Conservation (phyloP, 2,888 invertebrate species). For the Neuroscelio doddi region DNA sequence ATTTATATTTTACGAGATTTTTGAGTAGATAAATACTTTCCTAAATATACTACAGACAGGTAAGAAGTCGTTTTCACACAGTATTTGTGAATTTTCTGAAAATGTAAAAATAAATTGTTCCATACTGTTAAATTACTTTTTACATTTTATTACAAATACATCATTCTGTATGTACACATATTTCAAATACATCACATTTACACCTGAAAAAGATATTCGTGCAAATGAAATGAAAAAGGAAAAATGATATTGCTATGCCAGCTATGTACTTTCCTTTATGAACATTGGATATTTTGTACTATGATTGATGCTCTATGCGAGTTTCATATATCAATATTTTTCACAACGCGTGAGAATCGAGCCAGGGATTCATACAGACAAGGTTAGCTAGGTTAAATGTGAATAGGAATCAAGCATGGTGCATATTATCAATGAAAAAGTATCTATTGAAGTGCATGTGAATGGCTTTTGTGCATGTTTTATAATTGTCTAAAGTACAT, state of each 20-base stretch:
- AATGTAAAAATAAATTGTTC: no score
- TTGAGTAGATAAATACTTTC: no score
- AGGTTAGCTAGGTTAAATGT: constrained; percentile 15
- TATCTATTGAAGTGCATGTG: constrained; percentile 40
- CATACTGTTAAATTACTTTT: no score
- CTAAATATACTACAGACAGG: no score
- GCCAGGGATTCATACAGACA: constrained; percentile 9
- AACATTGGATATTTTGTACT: constrained; percentile 11
- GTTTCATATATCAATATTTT: constrained; percentile 5
- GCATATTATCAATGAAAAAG: constrained; percentile 39
- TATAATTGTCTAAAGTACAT: constrained; percentile 5
- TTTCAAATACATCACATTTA: no score
- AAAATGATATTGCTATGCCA: constrained; percentile 26
- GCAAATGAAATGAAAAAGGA: no score
- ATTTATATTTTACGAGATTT: no score
- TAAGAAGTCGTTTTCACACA: no score
- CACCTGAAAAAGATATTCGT: no score
- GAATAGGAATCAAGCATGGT: constrained; percentile 37
- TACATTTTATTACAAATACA: no score
- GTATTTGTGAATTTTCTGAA: no score
- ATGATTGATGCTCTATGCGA: constrained; percentile 16
- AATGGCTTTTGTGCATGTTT: constrained; percentile 23
- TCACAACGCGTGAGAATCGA: constrained; percentile 4
- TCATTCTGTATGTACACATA: no score
- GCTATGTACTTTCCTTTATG: constrained; percentile 3